These are phyloP conservation scores for Popillia japonica DNA, from an alignment of 1,140 invertebrate genomes.

Conservation along the genomic window DNA sequence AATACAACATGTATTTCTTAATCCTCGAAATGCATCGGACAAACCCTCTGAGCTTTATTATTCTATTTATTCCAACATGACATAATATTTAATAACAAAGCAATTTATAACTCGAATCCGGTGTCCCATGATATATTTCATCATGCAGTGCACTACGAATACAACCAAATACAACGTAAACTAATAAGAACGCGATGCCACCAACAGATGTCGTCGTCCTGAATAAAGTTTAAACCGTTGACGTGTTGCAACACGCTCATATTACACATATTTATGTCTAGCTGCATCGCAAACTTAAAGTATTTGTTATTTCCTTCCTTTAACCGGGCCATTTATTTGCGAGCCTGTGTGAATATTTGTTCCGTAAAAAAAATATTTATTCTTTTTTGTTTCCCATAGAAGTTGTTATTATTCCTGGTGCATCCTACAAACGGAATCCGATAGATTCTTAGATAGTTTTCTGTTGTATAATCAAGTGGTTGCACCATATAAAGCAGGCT, in stretches of 20 bases:
- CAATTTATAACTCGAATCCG: not conserved
- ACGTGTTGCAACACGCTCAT: not conserved
- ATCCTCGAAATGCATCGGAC: no score
- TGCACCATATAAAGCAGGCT: not conserved
- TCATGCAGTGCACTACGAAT: not conserved
- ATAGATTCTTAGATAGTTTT: slow-evolving; percentile 15
- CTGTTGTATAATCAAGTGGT: slow-evolving; percentile 18
- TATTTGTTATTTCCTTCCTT: not conserved
- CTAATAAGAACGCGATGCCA: not conserved
- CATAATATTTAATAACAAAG: not conserved
- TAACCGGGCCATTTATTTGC: not conserved
- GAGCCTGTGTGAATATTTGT: no score
- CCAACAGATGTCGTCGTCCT: not conserved
- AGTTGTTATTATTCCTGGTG: not conserved
- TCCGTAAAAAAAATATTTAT: not conserved
- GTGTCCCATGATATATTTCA: not conserved
- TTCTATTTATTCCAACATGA: not conserved
- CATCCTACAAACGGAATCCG: not conserved
- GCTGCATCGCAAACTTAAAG: not conserved
- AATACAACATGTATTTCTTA: no score
- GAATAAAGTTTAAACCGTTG: not conserved
- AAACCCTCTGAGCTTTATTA: not conserved
- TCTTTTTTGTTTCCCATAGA: not conserved
- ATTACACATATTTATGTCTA: not conserved
- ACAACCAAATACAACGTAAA: not conserved